Base-by-base conservation (phyloP, 92 coral and sea anemone genomes). In the Palythoa caribaeorum region DNA sequence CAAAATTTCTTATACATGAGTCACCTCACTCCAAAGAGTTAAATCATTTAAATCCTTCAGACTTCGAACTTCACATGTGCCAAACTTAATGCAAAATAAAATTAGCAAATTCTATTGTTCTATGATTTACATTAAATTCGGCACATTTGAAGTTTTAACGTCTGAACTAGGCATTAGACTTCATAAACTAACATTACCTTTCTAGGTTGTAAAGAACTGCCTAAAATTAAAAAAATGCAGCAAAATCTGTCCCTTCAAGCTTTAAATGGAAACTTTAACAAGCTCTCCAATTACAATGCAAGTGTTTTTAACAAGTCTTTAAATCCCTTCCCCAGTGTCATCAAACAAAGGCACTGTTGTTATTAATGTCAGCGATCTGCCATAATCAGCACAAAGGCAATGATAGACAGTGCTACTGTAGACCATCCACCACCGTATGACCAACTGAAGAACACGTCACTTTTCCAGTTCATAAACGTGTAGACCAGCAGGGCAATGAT, bases 341-440 rank as follows among this genome's bases (percentile, higher is more conserved):
- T 19, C 68, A 60, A 16, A 60, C 62, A 55, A 3, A 3, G 2
- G 62, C n/a, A 60, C 1, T 69, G 73, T 69, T 11, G 10, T 6
- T 13, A 1, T 12, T 8, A 20, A 47, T 47, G 75, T 97, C 95
- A 97, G 87, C 99, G 98, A 87, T 97, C 99, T 1, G 99, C 99
- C 98, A 95, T 94, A 52, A 97, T 90, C 36, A 97, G 88, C 12
- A 97, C 96, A 74, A 97, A 72, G 55, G 98, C 99, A 85, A 97
- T 97, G 79, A 97, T 79, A 8, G 99, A 96, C 84, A 97, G 91
- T 0, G 99, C 99, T 28, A 97, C 98, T 0, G 99, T 95, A 0
- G 99, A 95, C 99, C 99, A 97, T 15, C 99, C 99, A 11, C 98
- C 97, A 0, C 99, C 99, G 78, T 97, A 97, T 0, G 99, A 97